Percentiles rank a stretch among this genome's conserved stretches.
Evolutionary conservation across 64 coral and sea anemone species (phyloP).

Genomic region (Stichodactyla mertensii): DNA sequence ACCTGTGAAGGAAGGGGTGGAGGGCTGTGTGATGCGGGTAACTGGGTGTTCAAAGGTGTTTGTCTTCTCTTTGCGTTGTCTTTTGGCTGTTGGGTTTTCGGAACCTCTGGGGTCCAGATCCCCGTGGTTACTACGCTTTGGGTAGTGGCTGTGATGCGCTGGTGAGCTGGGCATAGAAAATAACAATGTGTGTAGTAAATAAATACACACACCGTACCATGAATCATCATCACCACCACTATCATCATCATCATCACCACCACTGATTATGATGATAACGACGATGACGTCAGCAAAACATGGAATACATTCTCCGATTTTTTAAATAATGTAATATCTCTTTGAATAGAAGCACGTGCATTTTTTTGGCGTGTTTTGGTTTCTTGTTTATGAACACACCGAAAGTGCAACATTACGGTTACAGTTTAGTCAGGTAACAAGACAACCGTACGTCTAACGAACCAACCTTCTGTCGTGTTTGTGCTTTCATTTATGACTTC

Average conservation of each 20-base stretch:
- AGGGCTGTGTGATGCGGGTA: background rate
- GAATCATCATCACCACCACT: no score
- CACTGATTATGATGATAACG: no score
- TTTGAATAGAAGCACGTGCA: background rate
- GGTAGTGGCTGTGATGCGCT: background rate
- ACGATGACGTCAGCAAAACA: no score
- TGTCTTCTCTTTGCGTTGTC: background rate
- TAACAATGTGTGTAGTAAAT: background rate
- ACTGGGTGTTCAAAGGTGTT: background rate
- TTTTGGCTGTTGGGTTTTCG: background rate
- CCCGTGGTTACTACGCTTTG: background rate
- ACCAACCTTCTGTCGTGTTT: conserved; percentile 7
- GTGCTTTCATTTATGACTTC: background rate
- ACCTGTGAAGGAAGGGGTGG: background rate
- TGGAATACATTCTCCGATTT: no score
- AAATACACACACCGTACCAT: no score
- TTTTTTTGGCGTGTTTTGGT: background rate
- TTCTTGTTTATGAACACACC: background rate
- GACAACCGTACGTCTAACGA: no score
- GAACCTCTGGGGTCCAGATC: conserved; percentile 9
- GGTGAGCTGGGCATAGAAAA: background rate
- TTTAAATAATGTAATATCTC: no score
- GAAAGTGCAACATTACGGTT: background rate
- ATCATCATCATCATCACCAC: no score
- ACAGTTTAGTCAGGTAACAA: background rate